These are phyloP conservation scores for Cepaea hortensis DNA, from an alignment of 2,888 invertebrate genomes.

Conservation along the genomic window DNA sequence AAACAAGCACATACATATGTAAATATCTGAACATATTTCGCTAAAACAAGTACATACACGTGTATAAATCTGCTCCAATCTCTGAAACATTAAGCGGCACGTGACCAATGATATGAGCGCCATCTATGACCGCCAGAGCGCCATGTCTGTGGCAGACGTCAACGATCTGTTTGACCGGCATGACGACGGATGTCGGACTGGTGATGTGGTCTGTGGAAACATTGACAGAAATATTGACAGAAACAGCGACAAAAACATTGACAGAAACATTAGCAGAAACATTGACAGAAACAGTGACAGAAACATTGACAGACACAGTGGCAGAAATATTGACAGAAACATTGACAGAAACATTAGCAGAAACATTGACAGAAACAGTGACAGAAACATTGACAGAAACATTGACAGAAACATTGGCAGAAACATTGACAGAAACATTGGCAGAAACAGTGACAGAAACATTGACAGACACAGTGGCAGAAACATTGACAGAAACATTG, in stretches of 20 bases:
- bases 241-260: background rate
- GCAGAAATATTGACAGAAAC: constrained; percentile 33
- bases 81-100: constrained; percentile 62
- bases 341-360: constrained; percentile 58
- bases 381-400: too few relatives aligned
- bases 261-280: too few relatives aligned
- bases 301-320: too few relatives aligned
- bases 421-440: too few relatives aligned
- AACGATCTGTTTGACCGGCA: constrained; percentile 67
- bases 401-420: too few relatives aligned
- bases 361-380: background rate
- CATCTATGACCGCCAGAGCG: constrained; percentile 69
- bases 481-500: too few relatives aligned
- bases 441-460: too few relatives aligned
- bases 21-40: too few relatives aligned
- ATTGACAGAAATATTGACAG: constrained; percentile 67
- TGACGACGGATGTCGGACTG: constrained; percentile 64
- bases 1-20: too few relatives aligned
- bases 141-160: constrained; percentile 63
- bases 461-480: too few relatives aligned
- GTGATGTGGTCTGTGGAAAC: constrained; percentile 69
- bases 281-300: too few relatives aligned
- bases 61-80: constrained; percentile 69
- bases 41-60: constrained; percentile 57
- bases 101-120: constrained; percentile 73